phyloP scores from a whole-genome alignment of 2,888 invertebrate genomes.

The Microplitis deprimator region DNA sequence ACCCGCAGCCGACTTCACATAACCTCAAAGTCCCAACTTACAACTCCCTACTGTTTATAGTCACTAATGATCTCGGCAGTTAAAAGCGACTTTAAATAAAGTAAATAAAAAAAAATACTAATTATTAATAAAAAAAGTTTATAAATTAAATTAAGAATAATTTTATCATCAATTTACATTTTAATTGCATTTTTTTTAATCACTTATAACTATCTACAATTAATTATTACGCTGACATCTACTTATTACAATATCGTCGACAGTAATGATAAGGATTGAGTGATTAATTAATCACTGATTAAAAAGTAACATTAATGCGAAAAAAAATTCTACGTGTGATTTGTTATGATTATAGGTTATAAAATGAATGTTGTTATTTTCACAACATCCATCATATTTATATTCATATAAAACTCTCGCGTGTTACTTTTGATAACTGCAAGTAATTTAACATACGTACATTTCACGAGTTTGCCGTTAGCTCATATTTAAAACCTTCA shows the following conservation, averaged over 20 bases:
- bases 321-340: slow-evolving; percentile 1
- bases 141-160: not conserved
- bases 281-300: slow-evolving; percentile 1
- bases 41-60: too few species aligned
- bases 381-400: not conserved
- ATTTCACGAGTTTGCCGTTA: not conserved
- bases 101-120: not conserved
- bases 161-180: not conserved
- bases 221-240: not conserved
- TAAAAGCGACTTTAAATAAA: not conserved
- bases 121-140: not conserved
- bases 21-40: too few species aligned
- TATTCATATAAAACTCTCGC: not conserved
- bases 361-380: not conserved
- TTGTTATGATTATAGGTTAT: slow-evolving; percentile 21
- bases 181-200: not conserved
- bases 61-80: too few species aligned
- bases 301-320: slow-evolving; percentile 5
- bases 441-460: not conserved
- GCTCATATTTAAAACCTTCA: not conserved
- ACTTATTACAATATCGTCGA: not conserved
- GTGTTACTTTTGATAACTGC: not conserved
- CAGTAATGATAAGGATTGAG: slow-evolving; percentile 15
- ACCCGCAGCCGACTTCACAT: too few species aligned
- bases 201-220: not conserved